A percentile compares a stretch with the other conserved stretches of the same genome.
phyloP scores from a whole-genome alignment of 2,888 invertebrate species.

The Chymomyza caudatula region DNA sequence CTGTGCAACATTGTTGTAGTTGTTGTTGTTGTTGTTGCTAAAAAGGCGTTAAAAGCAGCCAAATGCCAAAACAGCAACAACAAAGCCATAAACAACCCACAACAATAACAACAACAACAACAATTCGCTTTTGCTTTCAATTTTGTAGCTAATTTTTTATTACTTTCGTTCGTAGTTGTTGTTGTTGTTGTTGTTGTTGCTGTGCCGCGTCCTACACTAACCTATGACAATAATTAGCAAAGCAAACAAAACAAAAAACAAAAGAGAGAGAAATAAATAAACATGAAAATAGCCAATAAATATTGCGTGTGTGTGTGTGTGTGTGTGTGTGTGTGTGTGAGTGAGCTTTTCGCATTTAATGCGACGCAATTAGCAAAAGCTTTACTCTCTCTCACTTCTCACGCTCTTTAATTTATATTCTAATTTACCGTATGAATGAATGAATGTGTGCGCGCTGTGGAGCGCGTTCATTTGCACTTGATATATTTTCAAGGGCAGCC shows the following conservation, averaged over 20 bases:
- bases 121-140: background rate
- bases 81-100: too few species aligned
- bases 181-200: constrained; percentile 1
- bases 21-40: background rate
- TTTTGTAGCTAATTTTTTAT: background rate
- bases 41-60: background rate
- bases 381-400: constrained; percentile 9
- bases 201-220: constrained; percentile 63
- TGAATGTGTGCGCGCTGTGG: background rate
- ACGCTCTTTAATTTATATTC: background rate
- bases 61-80: background rate
- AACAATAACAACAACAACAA: background rate
- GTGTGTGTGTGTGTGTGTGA: background rate
- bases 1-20: constrained; percentile 2
- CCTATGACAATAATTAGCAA: constrained; percentile 75
- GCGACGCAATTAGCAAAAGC: constrained; percentile 45
- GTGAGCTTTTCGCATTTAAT: constrained; percentile 9
- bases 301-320: constrained; percentile 14
- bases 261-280: constrained; percentile 35
- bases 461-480: background rate
- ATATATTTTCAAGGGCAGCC: constrained; percentile 47
- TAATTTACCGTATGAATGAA: background rate
- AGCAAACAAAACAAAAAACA: constrained; percentile 33
- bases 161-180: background rate
- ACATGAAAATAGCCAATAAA: constrained; percentile 22